A percentile compares a stretch with the other conserved stretches of the same genome.
Conservation (phyloP, 2,113 vertebrate genomes). For the Notothenia coriiceps region DNA sequence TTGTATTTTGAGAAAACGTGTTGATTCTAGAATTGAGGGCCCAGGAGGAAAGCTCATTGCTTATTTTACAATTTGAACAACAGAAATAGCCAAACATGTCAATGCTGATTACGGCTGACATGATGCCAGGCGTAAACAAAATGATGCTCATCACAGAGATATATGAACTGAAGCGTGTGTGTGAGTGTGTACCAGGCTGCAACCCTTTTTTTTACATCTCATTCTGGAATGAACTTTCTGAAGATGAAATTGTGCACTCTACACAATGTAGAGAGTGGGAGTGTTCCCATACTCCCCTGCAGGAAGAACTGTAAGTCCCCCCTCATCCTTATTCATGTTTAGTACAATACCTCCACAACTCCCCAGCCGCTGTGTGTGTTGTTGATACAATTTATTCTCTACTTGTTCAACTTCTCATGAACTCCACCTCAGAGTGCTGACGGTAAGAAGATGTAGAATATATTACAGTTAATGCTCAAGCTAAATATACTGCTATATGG, state of each 20-base stretch:
- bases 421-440: slow-evolving; percentile 56
- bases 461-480: slow-evolving; percentile 16
- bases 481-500: not conserved
- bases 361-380: slow-evolving; percentile 21
- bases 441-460: slow-evolving; percentile 31
- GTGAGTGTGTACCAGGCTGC: slow-evolving; percentile 5
- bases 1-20: slow-evolving; percentile 3
- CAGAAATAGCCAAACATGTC: slow-evolving; percentile 38
- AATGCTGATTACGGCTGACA: slow-evolving; percentile 37
- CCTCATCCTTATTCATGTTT: slow-evolving; percentile 69
- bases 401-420: slow-evolving; percentile 53
- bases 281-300: slow-evolving; percentile 15
- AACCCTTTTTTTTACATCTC: slow-evolving; percentile 40
- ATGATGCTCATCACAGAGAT: slow-evolving; percentile 42
- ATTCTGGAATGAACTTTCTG: slow-evolving; percentile 51
- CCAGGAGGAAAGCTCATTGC: not conserved
- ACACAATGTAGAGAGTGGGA: slow-evolving; percentile 14
- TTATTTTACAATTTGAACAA: slow-evolving; percentile 36
- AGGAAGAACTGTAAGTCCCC: slow-evolving; percentile 27
- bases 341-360: slow-evolving; percentile 39
- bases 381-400: slow-evolving; percentile 35
- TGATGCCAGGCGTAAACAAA: slow-evolving; percentile 31
- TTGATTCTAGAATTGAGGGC: not conserved
- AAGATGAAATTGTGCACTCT: slow-evolving; percentile 66
- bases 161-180: slow-evolving; percentile 27